Evolutionary conservation across 2,113 vertebrate species (phyloP).

Genomic region (Microtus richardsoni): DNA sequence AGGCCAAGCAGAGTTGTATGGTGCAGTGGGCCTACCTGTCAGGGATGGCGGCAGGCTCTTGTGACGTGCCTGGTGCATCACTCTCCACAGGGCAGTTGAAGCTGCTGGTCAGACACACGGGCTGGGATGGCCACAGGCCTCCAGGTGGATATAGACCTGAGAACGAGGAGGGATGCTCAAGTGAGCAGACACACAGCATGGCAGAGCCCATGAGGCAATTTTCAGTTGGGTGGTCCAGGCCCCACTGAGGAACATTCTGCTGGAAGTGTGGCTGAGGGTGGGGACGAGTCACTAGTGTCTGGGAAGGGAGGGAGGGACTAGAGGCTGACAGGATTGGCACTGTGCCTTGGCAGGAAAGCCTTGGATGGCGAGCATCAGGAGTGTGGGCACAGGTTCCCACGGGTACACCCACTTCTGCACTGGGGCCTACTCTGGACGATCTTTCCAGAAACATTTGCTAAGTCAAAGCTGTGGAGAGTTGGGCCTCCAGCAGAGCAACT

Average conservation of each 20-base stretch:
- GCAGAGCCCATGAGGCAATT: background rate
- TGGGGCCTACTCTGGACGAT: background rate
- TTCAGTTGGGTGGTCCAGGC: background rate
- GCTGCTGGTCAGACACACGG: constrained; percentile 92
- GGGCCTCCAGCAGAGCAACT: background rate
- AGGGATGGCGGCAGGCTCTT: constrained; percentile 87
- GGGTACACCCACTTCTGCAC: background rate
- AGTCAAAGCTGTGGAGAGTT: background rate
- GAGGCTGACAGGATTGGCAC: background rate
- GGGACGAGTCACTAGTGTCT: fast-evolving
- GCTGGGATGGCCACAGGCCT: constrained; percentile 92
- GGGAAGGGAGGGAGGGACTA: background rate
- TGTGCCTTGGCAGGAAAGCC: background rate
- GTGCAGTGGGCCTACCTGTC: constrained; percentile 87
- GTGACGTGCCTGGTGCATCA: constrained; percentile 87
- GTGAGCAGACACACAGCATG: background rate
- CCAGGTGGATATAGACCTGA: constrained; percentile 89
- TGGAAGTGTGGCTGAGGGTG: background rate
- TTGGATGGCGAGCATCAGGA: background rate
- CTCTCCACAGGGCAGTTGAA: constrained; percentile 93
- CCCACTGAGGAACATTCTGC: background rate
- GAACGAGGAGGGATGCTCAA: background rate
- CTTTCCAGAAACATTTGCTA: background rate
- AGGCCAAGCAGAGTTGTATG: fast-evolving
- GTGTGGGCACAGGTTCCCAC: background rate